Base-by-base conservation (phyloP, 2,113 vertebrate genomes). In the Ptychochromis oligacanthus region DNA sequence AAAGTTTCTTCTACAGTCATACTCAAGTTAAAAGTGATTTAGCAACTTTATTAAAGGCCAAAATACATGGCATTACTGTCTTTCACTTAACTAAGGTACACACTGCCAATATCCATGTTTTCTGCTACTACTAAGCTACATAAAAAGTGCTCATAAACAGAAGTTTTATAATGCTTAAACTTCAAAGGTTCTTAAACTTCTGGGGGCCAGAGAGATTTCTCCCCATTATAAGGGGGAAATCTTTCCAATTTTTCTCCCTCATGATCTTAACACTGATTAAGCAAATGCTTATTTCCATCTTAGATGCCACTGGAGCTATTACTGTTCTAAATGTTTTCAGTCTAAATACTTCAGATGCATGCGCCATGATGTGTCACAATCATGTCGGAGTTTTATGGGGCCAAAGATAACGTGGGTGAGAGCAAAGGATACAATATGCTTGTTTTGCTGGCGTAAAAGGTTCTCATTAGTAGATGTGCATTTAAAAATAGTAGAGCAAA, bases 1-100 rank as follows among this genome's bases (percentile, higher is more conserved):
- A 87, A 67, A 84, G 78, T 83, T 75, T 22, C 22, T 56, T 75
- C 80, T 40, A 81, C 36, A 40, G 34, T 7, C 64, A 86, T 52
- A 26, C 77, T 80, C 12, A 59, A 65, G 57, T 57, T 24, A 62
- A 88, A 6, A 62, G 67, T 52, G 40, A 75, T 64, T 82, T 34
- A 57, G 52, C 11, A 7, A 7, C 34, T 36, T 36, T 6, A 36
- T 36, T 36, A 46, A 14, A 46, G 13, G 43, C 43, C 43, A 46
- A 46, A 46, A 46, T 46, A 46, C 15, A 15, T 4, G 43, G 5
- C 5, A 46, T 15, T 1, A 20, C 65, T 31, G 10, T 28, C 43
- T 22, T n/a, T 70, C 24, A 4, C 43, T 49, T 75, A 59, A 79
- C 14, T 9, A 34, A 7, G 2, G 20, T 72, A 59, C 18, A 13